Evolutionary conservation across 1,140 invertebrate species (phyloP).

Genomic region (Drosophila tsacasi): DNA sequence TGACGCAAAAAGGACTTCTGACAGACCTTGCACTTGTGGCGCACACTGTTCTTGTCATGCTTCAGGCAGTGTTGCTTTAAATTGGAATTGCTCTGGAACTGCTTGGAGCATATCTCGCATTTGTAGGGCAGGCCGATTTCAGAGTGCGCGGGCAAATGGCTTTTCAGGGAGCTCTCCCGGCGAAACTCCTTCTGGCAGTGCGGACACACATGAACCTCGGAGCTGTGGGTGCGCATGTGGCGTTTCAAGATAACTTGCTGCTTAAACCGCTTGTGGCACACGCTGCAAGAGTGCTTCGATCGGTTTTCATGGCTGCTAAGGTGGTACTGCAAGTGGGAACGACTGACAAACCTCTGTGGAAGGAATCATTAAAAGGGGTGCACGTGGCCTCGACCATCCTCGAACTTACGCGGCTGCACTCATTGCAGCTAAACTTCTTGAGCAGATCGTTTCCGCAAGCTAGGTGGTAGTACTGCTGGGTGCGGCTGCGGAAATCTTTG

Average conservation of each 20-base stretch:
- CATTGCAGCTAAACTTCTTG: slow-evolving; percentile 60
- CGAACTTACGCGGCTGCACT: slow-evolving; percentile 62
- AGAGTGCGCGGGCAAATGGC: slow-evolving; percentile 54
- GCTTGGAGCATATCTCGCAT: slow-evolving; percentile 85
- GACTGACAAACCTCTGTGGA: slow-evolving; percentile 64
- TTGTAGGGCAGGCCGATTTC: slow-evolving; percentile 65
- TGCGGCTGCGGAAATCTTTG: slow-evolving; percentile 86
- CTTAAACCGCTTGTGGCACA: slow-evolving; percentile 56
- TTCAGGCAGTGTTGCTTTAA: slow-evolving; percentile 82
- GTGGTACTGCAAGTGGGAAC: slow-evolving; percentile 76
- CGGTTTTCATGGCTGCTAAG: slow-evolving; percentile 48
- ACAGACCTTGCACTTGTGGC: slow-evolving; percentile 59
- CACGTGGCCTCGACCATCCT: too few relatives aligned
- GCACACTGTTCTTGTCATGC: slow-evolving; percentile 58
- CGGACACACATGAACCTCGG: slow-evolving; percentile 30
- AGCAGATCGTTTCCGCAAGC: slow-evolving; percentile 80
- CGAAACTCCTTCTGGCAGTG: slow-evolving; percentile 60
- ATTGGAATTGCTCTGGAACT: slow-evolving; percentile 85
- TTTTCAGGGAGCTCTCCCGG: slow-evolving; percentile 36
- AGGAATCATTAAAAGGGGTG: background rate
- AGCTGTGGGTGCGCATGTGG: slow-evolving; percentile 52
- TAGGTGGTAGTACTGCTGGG: slow-evolving; percentile 86
- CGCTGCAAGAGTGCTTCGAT: slow-evolving; percentile 32
- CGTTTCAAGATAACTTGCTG: slow-evolving; percentile 49
- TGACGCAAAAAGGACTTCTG: slow-evolving; percentile 69